These are phyloP conservation scores for Rhegmatorhina hoffmannsi DNA, from an alignment of 2,113 vertebrate species.

Conservation along the genomic window DNA sequence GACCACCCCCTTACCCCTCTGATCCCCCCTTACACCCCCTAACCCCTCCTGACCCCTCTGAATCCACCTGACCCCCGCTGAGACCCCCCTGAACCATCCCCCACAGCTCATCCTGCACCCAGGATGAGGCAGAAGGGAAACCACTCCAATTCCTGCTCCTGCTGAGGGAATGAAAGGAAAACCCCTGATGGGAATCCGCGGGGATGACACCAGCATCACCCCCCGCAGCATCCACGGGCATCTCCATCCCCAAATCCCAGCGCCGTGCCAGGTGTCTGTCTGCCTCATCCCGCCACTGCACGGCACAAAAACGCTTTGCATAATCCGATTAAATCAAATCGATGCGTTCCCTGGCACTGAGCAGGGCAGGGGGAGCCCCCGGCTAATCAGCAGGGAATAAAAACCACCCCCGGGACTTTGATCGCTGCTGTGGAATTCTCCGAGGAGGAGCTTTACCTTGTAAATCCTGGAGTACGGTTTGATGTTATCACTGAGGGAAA, in stretches of 20 bases:
- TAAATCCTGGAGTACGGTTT: neutral
- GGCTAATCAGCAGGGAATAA: neutral
- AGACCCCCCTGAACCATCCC: no score
- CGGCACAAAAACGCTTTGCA: neutral
- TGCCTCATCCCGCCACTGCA: neutral
- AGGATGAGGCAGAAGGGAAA: neutral
- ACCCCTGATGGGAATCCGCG: accelerated
- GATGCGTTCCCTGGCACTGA: neutral
- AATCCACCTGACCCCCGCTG: no score
- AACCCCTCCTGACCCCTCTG: no score
- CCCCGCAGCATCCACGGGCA: neutral
- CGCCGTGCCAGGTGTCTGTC: neutral
- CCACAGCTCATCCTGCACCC: neutral
- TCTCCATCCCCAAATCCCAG: neutral
- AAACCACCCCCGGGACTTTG: neutral
- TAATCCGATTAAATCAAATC: neutral
- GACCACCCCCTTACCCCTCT: no score
- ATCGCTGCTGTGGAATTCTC: neutral
- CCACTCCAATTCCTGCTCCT: accelerated
- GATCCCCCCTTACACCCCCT: no score
- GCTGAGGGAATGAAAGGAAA: neutral
- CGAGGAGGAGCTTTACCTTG: neutral
- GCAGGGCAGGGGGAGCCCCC: neutral
- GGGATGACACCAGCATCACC: neutral
- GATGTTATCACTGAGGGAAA: neutral